These are phyloP conservation scores for Drosophila putrida DNA, from an alignment of 2,888 invertebrate genomes.

Conservation along the genomic window DNA sequence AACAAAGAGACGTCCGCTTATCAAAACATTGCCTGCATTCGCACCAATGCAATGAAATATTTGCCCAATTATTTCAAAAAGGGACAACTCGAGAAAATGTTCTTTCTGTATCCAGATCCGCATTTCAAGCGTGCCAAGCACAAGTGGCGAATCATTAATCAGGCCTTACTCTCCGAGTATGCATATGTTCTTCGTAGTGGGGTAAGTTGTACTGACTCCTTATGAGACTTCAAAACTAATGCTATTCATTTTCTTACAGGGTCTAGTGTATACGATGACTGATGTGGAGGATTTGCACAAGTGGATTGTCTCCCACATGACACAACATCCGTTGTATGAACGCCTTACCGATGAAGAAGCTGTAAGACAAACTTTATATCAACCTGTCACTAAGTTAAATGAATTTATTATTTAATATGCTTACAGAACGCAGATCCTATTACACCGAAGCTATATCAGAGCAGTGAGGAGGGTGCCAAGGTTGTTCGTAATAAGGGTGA, in stretches of 20 bases:
- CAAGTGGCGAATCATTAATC: constrained; percentile 99
- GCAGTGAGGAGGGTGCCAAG: constrained; percentile 99
- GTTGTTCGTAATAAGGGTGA: constrained; percentile 97
- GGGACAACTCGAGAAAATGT: constrained; percentile 98
- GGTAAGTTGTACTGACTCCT: constrained; percentile 86
- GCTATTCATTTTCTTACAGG: constrained; percentile 86
- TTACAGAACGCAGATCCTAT: constrained; percentile 91
- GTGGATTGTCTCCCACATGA: constrained; percentile 98
- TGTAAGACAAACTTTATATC: constrained; percentile 86
- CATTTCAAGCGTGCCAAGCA: constrained; percentile 99
- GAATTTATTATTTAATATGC: background rate
- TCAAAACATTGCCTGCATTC: constrained; percentile 96
- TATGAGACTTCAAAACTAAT: background rate
- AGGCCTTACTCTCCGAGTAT: constrained; percentile 97
- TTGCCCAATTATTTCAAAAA: constrained; percentile 98
- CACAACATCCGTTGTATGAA: constrained; percentile 95
- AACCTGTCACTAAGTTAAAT: background rate
- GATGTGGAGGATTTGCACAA: constrained; percentile 98
- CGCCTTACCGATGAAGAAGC: constrained; percentile 90
- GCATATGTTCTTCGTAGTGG: constrained; percentile 95
- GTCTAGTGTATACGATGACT: constrained; percentile 97
- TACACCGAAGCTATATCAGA: constrained; percentile 94
- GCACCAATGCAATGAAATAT: constrained; percentile 99
- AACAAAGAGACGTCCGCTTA: constrained; percentile 89
- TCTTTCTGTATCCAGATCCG: constrained; percentile 99